Conservation (phyloP, 2,888 invertebrate species). For the Brachynemurus nebulosus region DNA sequence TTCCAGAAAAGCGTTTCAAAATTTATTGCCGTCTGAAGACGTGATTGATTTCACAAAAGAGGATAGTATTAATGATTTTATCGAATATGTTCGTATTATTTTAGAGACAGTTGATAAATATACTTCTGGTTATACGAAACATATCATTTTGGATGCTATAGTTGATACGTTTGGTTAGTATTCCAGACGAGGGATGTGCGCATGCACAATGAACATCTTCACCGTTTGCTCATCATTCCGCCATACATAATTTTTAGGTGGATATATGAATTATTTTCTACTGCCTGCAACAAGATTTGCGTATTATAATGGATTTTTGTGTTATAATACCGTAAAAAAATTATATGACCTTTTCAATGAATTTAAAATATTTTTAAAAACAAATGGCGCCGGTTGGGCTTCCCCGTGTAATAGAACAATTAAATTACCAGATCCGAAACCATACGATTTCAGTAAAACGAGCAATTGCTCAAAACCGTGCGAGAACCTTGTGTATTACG, state of each 20-base stretch:
- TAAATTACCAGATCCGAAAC: too few species aligned
- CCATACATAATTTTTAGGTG: conserved; percentile 41
- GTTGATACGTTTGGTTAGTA: conserved; percentile 26
- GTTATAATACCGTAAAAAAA: conserved; percentile 38
- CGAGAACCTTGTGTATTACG: too few species aligned
- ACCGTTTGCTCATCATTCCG: conserved; percentile 24
- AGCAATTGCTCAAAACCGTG: too few species aligned
- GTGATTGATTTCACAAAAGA: conserved; percentile 25
- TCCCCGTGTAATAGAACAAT: conserved; percentile 22
- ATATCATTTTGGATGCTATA: conserved; percentile 27
- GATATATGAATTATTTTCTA: conserved; percentile 43
- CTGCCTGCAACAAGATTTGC: conserved; percentile 44
- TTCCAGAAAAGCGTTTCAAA: conserved; percentile 27
- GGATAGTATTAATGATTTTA: conserved; percentile 25
- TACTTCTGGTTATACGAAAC: conserved; percentile 26
- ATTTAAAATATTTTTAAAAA: conserved; percentile 40
- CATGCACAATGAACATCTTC: conserved; percentile 4
- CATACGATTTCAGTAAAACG: too few species aligned
- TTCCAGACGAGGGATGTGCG: too few species aligned
- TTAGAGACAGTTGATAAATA: conserved; percentile 23
- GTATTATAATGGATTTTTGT: conserved; percentile 46
- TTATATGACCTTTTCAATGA: conserved; percentile 41
- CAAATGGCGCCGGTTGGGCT: conserved; percentile 45
- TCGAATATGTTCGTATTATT: conserved; percentile 27
- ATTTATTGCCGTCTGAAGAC: conserved; percentile 25